These are phyloP conservation scores for Melanotaenia maccullochi DNA, from an alignment of 2,797 vertebrate genomes.

Conservation along the genomic window DNA sequence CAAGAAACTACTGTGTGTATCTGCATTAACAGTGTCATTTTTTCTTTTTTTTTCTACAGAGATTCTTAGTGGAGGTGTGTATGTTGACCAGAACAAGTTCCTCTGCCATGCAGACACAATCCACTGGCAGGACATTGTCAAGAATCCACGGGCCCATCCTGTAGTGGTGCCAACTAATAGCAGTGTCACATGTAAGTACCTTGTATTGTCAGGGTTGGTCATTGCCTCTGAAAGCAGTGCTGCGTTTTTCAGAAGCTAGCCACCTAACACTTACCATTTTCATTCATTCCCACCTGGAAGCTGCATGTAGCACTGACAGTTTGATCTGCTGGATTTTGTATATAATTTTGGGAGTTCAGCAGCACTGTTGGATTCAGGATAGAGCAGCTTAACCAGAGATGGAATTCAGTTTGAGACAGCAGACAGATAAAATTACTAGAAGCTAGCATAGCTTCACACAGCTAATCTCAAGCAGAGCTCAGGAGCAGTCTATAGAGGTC, in stretches of 20 bases:
- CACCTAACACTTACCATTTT: background rate
- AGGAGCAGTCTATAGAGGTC: background rate
- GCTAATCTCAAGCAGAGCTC: background rate
- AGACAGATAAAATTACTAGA: background rate
- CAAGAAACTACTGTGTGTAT: background rate
- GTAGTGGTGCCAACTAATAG: slow-evolving; percentile 95
- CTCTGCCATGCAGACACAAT: slow-evolving; percentile 97
- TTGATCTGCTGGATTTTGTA: background rate
- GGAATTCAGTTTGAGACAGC: background rate
- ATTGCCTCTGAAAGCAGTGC: background rate
- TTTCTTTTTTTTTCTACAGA: slow-evolving; percentile 79
- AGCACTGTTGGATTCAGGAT: background rate
- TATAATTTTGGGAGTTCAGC: background rate
- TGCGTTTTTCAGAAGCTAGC: background rate
- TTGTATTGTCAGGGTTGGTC: background rate
- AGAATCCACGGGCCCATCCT: slow-evolving; percentile 88
- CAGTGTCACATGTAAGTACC: slow-evolving; percentile 85
- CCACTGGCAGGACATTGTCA: slow-evolving; percentile 98
- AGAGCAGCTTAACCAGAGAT: background rate
- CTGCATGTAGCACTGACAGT: background rate
- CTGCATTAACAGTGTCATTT: slow-evolving; percentile 11
- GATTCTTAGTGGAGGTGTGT: slow-evolving; percentile 95
- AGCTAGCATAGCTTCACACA: background rate
- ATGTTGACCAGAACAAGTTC: slow-evolving; percentile 97
- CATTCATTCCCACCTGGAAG: slow-evolving; percentile 2